phyloP scores from a whole-genome alignment of 2,113 vertebrate genomes.

The Australoheros scitulus region DNA sequence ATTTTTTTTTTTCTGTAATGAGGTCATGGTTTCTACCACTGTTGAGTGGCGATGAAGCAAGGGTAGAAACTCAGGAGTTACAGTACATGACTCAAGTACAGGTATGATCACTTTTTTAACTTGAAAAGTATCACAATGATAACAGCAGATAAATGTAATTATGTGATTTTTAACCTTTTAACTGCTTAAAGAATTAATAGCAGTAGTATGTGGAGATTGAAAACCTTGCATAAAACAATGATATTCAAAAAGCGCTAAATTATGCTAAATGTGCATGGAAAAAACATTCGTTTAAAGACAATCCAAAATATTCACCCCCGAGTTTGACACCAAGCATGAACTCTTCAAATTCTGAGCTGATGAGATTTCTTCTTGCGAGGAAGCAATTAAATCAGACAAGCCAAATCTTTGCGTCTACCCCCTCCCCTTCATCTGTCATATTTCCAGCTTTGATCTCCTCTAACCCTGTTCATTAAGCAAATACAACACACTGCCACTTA shows the following conservation, averaged over 20 bases:
- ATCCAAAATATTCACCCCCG: slow-evolving; percentile 10
- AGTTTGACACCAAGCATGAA: slow-evolving; percentile 52
- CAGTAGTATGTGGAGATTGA: not conserved
- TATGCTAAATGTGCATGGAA: slow-evolving; percentile 15
- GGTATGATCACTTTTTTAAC: not conserved
- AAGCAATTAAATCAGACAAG: slow-evolving; percentile 74
- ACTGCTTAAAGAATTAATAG: not conserved
- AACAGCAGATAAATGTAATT: not conserved
- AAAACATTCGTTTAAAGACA: not conserved
- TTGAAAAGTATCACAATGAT: not conserved
- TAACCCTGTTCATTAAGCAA: slow-evolving; percentile 73
- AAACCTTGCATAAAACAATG: not conserved
- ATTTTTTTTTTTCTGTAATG: slow-evolving; percentile 37
- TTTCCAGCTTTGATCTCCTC: slow-evolving; percentile 74
- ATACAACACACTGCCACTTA: slow-evolving; percentile 75
- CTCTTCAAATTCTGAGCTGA: slow-evolving; percentile 52
- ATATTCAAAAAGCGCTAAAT: not conserved
- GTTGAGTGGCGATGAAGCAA: not conserved
- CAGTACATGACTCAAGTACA: not conserved
- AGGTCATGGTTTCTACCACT: slow-evolving; percentile 49
- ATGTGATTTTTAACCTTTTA: not conserved
- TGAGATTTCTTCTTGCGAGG: slow-evolving; percentile 52
- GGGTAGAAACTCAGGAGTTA: not conserved
- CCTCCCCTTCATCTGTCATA: slow-evolving; percentile 66
- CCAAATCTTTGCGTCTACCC: slow-evolving; percentile 52